Conservation (phyloP, 2,888 invertebrate genomes). For the Adineta ricciae region DNA sequence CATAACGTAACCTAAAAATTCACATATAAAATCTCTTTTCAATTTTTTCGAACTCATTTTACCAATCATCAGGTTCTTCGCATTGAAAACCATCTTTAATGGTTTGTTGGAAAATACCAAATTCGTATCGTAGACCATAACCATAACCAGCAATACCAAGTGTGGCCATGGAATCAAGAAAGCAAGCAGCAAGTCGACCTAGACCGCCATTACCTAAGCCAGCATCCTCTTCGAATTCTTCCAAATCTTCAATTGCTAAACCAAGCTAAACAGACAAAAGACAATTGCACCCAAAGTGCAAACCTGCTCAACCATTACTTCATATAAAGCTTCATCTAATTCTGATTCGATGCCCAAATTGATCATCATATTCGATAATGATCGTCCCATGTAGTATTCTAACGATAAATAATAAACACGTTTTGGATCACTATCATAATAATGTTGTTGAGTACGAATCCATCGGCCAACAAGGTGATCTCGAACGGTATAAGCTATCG, state of each 20-base stretch:
- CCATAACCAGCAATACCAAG: slow-evolving; percentile 96
- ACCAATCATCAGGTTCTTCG: slow-evolving; percentile 98
- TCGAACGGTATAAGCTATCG: slow-evolving; percentile 72
- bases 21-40: slow-evolving; percentile 80
- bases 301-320: no score
- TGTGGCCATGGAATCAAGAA: slow-evolving; percentile 98
- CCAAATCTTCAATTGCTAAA: slow-evolving; percentile 89
- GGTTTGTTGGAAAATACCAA: slow-evolving; percentile 94
- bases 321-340: slow-evolving; percentile 92
- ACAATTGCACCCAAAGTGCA: no score
- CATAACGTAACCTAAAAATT: not conserved
- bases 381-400: slow-evolving; percentile 98
- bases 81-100: slow-evolving; percentile 86
- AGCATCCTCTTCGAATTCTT: slow-evolving; percentile 94
- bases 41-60: slow-evolving; percentile 85
- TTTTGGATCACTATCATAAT: slow-evolving; percentile 98
- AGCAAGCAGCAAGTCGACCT: slow-evolving; percentile 92
- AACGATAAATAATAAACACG: slow-evolving; percentile 93
- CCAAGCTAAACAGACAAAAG: slow-evolving; percentile 59
- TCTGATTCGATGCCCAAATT: slow-evolving; percentile 93
- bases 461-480: slow-evolving; percentile 82
- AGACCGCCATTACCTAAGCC: slow-evolving; percentile 95
- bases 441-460: slow-evolving; percentile 97
- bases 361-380: slow-evolving; percentile 96
- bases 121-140: slow-evolving; percentile 95